phyloP scores from a whole-genome alignment of 2,113 vertebrate genomes.

The human (Homo sapiens) region DNA sequence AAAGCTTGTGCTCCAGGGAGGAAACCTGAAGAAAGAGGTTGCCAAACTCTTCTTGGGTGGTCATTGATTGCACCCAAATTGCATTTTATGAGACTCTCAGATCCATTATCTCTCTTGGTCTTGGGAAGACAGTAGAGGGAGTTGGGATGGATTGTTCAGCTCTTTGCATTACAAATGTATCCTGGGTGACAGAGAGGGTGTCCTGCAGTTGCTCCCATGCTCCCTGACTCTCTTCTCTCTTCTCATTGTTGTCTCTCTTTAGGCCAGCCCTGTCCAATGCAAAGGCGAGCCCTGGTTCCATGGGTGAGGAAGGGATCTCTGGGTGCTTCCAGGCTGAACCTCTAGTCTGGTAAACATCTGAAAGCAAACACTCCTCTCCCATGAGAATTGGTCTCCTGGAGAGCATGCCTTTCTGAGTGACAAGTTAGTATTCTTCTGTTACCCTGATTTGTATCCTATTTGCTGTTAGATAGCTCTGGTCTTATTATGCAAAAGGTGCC shows the following conservation, averaged over 20 bases:
- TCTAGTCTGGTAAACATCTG: neutral
- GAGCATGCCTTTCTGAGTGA: neutral
- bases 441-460: neutral
- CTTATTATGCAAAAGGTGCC: neutral
- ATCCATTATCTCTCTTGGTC: neutral
- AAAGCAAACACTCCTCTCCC: neutral
- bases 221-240: neutral
- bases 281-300: neutral
- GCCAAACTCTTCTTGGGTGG: neutral
- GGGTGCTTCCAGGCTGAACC: neutral
- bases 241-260: neutral
- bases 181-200: neutral
- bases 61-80: neutral
- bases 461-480: neutral
- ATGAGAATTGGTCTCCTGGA: neutral
- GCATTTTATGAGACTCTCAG: neutral
- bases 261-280: neutral
- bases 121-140: neutral
- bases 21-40: neutral
- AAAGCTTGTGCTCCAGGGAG: neutral
- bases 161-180: neutral
- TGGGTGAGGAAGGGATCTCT: fast-evolving
- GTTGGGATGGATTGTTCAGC: neutral
- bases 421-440: neutral
- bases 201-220: neutral